Base-by-base conservation (phyloP, 2,797 vertebrate genomes). In the Danio aesculapii region DNA sequence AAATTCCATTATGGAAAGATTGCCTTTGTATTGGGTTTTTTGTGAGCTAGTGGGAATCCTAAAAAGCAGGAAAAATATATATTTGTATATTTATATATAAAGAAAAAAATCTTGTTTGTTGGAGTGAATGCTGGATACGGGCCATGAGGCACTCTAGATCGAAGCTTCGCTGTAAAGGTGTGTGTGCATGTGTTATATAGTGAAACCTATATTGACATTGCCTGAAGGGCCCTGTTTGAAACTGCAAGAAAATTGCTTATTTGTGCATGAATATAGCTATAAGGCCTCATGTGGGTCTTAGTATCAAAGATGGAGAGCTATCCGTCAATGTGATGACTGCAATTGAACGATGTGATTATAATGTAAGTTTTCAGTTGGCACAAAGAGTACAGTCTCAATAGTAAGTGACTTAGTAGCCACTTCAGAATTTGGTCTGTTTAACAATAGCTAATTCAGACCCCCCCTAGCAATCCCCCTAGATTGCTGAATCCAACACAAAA, bases 191-290 rank as follows among this genome's bases (percentile, higher is more conserved):
- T 30, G 30, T 30, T 59, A 14, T 50, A 59, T 76, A 71, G 83
- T 73, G 82, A 86, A 92, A 90, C 88, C 89, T 84, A 89, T 92
- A 93, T 93, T 89, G 92, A 93, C 81, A 86, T 87, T 87, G 88
- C 90, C 88, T 86, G 86, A 86, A 90, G 90, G 90, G 86, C 77
- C 84, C 86, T 87, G 81, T 86, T 84, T 81, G 75, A 88, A 79
- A 81, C 81, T 88, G 87, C 52, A 30, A 84, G 58, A 89, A 84
- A 77, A 82, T 67, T 88, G 89, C 88, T 91, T 88, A 88, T 86
- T 91, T 90, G 85, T 77, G 90, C 83, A 84, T 88, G 91, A 90
- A 89, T 79, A 81, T 89, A 85, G 88, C 86, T 70, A 39, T 84
- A 89, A 88, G 88, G 86, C 81, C 79, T 75, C 88, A 84, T 81